Conservation (phyloP, 2,888 invertebrate species). For the Heliconius aoede region DNA sequence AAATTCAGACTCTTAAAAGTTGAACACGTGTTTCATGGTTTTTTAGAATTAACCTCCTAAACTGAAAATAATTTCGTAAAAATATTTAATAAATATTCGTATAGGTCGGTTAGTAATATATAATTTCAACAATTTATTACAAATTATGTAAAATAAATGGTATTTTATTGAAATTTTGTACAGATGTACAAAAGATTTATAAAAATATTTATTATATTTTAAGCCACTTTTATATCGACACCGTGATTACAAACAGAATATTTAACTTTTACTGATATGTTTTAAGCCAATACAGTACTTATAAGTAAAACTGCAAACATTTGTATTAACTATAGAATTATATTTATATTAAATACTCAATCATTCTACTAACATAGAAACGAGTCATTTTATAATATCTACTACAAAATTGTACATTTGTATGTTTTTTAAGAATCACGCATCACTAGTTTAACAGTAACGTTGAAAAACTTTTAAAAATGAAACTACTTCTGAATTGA, state of each 20-base stretch:
- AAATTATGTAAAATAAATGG: background rate
- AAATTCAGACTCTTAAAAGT: background rate
- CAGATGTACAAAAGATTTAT: background rate
- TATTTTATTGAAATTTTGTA: background rate
- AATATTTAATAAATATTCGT: no score
- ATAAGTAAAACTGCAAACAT: no score
- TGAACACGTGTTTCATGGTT: no score
- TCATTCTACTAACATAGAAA: background rate
- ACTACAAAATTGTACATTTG: background rate
- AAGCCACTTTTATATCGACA: background rate
- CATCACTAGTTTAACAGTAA: no score
- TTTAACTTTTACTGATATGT: background rate
- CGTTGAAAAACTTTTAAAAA: no score
- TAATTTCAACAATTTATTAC: background rate
- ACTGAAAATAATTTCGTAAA: no score
- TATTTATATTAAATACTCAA: slow-evolving; percentile 6
- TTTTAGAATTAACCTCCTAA: no score
- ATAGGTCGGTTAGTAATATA: no score
- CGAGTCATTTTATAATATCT: background rate
- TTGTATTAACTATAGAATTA: background rate
- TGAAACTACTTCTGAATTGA: no score
- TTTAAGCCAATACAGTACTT: no score
- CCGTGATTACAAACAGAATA: background rate
- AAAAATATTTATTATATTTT: background rate
- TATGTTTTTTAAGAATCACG: background rate